phyloP scores from a whole-genome alignment of 1,140 invertebrate genomes.

The Pristionchus pacificus region DNA sequence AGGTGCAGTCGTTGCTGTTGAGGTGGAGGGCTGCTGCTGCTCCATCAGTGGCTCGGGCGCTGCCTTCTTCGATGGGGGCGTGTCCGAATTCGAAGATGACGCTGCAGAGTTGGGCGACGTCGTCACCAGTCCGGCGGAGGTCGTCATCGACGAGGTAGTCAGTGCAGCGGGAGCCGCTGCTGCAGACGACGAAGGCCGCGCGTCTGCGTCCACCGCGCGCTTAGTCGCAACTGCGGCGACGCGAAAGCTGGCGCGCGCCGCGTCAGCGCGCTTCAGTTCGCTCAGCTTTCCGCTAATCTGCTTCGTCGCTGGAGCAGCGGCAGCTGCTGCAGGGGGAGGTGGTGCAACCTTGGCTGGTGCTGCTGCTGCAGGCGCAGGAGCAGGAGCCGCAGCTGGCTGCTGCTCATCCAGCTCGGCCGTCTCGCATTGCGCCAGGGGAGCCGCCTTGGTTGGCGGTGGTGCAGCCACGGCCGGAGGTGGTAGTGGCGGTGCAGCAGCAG shows the following conservation, averaged over 20 bases:
- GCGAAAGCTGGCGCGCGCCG: conserved; percentile 5
- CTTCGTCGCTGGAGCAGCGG: conserved; percentile 4
- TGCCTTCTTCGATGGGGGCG: neutral
- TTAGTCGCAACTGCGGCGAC: conserved; percentile 11
- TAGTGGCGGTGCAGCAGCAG: neutral
- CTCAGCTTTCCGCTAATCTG: conserved; percentile 16
- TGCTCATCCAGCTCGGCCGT: too few species aligned
- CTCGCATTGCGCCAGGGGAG: too few species aligned
- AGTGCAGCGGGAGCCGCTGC: neutral
- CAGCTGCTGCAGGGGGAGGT: conserved; percentile 4
- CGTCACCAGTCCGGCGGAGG: too few species aligned
- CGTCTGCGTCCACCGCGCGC: neutral
- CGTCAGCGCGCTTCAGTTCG: conserved; percentile 17
- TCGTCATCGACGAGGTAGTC: neutral
- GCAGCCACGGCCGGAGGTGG: conserved; percentile 3
- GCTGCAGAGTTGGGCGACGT: conserved; percentile 1
- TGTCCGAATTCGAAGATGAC: neutral
- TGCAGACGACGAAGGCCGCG: neutral
- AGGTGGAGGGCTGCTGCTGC: conserved; percentile 12
- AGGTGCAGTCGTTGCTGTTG: conserved; percentile 22
- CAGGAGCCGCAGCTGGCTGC: neutral
- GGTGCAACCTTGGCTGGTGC: conserved; percentile 10
- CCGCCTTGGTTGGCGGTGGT: conserved; percentile 13
- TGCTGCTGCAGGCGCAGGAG: neutral
- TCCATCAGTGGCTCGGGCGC: neutral